Conservation (phyloP, 2,113 vertebrate species). For the Varanus komodoensis region DNA sequence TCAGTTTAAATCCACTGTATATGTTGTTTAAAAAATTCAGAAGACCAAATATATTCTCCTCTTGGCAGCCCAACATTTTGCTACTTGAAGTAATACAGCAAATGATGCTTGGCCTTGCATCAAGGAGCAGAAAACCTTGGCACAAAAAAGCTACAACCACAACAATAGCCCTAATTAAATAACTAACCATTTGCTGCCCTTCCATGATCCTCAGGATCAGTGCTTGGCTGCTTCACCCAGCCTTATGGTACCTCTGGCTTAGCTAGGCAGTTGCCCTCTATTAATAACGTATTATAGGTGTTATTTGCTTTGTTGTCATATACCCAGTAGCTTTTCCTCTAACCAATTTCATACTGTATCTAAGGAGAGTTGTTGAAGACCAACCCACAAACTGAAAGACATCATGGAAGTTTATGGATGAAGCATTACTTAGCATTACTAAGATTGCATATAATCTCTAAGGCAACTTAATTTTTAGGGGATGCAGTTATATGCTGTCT, state of each 20-base stretch:
- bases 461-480: conserved; percentile 52
- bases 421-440: background rate
- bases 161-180: background rate
- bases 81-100: background rate
- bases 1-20: background rate
- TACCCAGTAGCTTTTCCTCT: conserved; percentile 30
- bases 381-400: background rate
- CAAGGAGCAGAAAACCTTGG: background rate
- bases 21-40: background rate
- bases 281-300: conserved; percentile 23
- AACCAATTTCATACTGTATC: conserved; percentile 25
- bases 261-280: background rate
- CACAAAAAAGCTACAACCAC: background rate
- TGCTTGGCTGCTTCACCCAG: background rate
- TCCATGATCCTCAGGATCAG: background rate
- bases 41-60: background rate
- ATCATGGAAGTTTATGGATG: conserved; percentile 11
- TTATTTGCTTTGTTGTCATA: conserved; percentile 40
- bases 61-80: background rate
- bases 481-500: conserved; percentile 42
- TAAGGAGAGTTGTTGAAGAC: background rate
- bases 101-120: too few relatives aligned
- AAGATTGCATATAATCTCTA: background rate
- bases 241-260: background rate
- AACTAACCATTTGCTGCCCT: background rate